These are phyloP conservation scores for Drosophila lutescens DNA, from an alignment of 2,888 invertebrate species.

Conservation along the genomic window DNA sequence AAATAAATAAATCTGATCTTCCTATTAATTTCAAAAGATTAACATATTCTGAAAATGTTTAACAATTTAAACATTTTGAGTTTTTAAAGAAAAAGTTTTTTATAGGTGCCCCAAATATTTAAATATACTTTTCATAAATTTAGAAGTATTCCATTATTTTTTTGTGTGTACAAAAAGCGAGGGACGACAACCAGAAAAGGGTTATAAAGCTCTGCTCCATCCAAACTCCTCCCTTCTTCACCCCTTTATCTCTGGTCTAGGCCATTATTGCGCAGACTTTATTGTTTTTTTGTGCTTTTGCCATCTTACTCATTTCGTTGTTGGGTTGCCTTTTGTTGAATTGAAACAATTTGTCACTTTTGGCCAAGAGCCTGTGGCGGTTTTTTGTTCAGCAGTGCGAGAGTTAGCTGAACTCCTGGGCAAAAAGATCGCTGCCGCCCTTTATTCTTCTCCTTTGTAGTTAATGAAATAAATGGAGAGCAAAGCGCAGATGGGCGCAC, in stretches of 20 bases:
- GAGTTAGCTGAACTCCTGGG: conserved; percentile 21
- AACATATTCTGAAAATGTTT: too few relatives aligned
- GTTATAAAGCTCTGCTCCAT: conserved; percentile 54
- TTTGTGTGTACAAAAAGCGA: conserved; percentile 1
- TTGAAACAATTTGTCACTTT: conserved; percentile 78
- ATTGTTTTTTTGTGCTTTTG: conserved; percentile 28
- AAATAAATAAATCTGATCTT: too few relatives aligned
- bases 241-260: conserved; percentile 27
- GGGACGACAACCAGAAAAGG: conserved; percentile 49
- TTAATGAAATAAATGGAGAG: conserved; percentile 77
- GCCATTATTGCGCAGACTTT: conserved; percentile 36
- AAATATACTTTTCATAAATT: too few relatives aligned
- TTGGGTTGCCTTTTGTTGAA: conserved; percentile 67
- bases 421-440: conserved; percentile 2
- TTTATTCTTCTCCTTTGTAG: conserved; percentile 44
- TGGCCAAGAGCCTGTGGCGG: conserved; percentile 64
- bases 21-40: too few relatives aligned
- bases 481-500: conserved; percentile 47
- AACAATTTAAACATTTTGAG: too few relatives aligned
- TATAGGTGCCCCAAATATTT: too few relatives aligned
- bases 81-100: too few relatives aligned
- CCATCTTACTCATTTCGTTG: conserved; percentile 33
- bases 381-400: conserved; percentile 48
- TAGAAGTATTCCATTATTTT: not conserved
- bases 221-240: conserved; percentile 4